Percentiles rank a stretch among this genome's conserved stretches.
Evolutionary conservation across 2,888 invertebrate genomes (phyloP).

Genomic region (Spodoptera picta): DNA sequence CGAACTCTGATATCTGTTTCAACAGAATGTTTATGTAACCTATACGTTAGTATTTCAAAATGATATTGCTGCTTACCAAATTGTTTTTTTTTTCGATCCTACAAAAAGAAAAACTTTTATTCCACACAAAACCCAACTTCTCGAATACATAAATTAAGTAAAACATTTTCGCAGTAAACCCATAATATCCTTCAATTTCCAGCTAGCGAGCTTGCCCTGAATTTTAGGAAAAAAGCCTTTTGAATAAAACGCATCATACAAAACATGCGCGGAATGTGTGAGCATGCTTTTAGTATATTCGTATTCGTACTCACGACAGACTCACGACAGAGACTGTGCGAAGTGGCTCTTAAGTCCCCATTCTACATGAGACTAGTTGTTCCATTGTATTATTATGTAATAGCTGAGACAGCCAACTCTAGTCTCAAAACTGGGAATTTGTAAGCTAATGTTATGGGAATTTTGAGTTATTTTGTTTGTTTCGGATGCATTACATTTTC

Average conservation of each 20-base stretch:
- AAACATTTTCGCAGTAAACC: constrained; percentile 42
- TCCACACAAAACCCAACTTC: constrained; percentile 25
- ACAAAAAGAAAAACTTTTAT: constrained; percentile 30
- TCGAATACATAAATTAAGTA: constrained; percentile 40
- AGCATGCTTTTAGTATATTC: constrained; percentile 72
- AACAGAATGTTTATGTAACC: no score
- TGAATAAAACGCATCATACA: constrained; percentile 57
- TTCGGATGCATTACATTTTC: no score
- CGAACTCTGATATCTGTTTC: no score
- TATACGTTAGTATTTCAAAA: no score
- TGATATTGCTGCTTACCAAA: no score
- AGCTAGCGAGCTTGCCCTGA: constrained; percentile 36
- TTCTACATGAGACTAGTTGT: constrained; percentile 53
- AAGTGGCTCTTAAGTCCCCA: constrained; percentile 61
- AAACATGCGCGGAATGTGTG: constrained; percentile 58
- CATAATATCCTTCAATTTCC: constrained; percentile 42
- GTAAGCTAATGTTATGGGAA: constrained; percentile 19
- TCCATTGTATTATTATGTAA: constrained; percentile 55
- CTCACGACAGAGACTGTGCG: constrained; percentile 57
- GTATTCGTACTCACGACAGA: constrained; percentile 64
- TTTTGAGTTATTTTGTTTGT: not conserved
- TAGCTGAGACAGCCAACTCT: constrained; percentile 29
- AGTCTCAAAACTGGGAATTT: constrained; percentile 17
- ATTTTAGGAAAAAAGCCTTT: constrained; percentile 39
- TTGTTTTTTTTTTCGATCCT: not conserved